Percentiles rank a stretch among this genome's conserved stretches.
Conservation (phyloP, 2,888 invertebrate genomes). For the Spilarctia lutea region DNA sequence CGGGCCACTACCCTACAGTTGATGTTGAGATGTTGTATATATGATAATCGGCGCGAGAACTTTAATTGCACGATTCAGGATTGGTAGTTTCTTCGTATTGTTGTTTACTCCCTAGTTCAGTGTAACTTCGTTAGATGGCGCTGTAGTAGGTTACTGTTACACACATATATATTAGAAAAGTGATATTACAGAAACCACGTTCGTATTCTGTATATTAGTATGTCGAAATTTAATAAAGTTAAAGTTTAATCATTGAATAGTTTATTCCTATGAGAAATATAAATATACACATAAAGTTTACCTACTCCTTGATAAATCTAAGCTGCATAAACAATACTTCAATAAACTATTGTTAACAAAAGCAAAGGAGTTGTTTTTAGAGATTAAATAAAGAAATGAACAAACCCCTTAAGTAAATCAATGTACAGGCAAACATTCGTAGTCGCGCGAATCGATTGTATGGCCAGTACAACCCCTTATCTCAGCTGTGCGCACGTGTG, state of each 20-base stretch:
- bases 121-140: too few species aligned
- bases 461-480: conserved; percentile 79
- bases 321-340: conserved; percentile 58
- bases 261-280: conserved; percentile 1
- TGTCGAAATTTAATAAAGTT: too few species aligned
- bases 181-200: not conserved
- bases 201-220: not conserved
- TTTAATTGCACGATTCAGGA: too few species aligned
- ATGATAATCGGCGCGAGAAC: too few species aligned
- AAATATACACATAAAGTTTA: conserved; percentile 41
- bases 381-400: conserved; percentile 80
- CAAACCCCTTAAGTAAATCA: conserved; percentile 81
- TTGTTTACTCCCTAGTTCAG: too few species aligned
- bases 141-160: too few species aligned
- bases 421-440: conserved; percentile 71
- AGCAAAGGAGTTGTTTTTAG: conserved; percentile 65
- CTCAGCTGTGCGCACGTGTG: conserved; percentile 84
- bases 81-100: too few species aligned
- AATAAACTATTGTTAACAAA: conserved; percentile 63
- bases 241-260: not conserved
- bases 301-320: conserved; percentile 52
- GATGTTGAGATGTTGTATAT: too few species aligned
- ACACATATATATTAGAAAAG: not conserved
- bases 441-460: conserved; percentile 77
- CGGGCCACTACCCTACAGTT: too few species aligned